Evolutionary conservation across 2,888 invertebrate genomes (phyloP).

Genomic region (Anorthoa munda): DNA sequence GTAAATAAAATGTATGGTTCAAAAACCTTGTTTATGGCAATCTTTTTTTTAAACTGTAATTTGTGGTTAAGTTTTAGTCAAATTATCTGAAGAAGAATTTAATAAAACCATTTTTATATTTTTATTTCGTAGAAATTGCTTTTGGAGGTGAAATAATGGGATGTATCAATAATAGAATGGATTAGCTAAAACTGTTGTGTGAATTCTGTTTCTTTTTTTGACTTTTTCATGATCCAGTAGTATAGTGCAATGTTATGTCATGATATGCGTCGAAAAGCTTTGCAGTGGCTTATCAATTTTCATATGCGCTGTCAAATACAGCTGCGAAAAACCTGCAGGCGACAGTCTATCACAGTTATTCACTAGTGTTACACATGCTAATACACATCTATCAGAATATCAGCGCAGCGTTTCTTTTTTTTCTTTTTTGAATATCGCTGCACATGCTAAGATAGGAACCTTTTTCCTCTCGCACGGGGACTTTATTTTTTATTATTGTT

Average conservation of each 20-base stretch:
- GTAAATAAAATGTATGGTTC: slow-evolving; percentile 73
- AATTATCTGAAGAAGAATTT: background rate
- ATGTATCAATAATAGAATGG: background rate
- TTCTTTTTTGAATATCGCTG: no score
- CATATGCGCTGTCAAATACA: slow-evolving; percentile 30
- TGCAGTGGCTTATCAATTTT: slow-evolving; percentile 39
- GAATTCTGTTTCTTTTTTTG: no score
- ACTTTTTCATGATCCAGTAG: slow-evolving; percentile 5
- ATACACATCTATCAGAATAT: no score
- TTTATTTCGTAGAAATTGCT: no score
- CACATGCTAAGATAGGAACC: no score
- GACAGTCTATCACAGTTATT: background rate
- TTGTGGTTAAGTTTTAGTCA: background rate
- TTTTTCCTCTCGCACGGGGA: no score
- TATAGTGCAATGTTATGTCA: slow-evolving; percentile 1
- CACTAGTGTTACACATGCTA: background rate
- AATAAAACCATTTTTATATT: background rate
- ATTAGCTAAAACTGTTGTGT: no score
- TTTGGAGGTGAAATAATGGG: background rate
- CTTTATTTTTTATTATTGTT: no score
- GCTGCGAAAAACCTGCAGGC: slow-evolving; percentile 4
- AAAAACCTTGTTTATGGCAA: slow-evolving; percentile 61
- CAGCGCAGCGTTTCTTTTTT: no score
- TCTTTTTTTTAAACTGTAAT: slow-evolving; percentile 44
- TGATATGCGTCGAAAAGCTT: background rate